Percentiles rank a stretch among this genome's conserved stretches.
Evolutionary conservation across 2,888 invertebrate species (phyloP).

Genomic region (Calephelis perditalis): DNA sequence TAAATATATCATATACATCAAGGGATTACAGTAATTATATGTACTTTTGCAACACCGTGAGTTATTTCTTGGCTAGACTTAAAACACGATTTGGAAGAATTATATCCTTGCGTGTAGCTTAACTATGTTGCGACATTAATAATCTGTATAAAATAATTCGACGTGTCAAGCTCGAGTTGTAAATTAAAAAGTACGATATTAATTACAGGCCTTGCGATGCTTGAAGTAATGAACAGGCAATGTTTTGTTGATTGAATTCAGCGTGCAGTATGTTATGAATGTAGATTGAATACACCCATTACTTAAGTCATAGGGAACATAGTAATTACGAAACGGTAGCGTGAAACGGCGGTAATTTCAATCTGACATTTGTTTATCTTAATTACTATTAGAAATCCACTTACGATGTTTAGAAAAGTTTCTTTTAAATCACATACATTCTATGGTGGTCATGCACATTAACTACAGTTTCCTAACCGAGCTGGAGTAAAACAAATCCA

Average conservation of each 20-base stretch:
- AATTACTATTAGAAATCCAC: no score
- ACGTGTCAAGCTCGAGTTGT: constrained; percentile 16
- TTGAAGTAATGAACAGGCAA: neutral
- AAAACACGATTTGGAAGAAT: constrained; percentile 28
- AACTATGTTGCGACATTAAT: constrained; percentile 21
- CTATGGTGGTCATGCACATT: no score
- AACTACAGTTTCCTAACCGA: no score
- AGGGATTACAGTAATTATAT: constrained; percentile 34
- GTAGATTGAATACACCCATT: no score
- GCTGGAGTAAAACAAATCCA: no score
- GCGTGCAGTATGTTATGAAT: neutral
- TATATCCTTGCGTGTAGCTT: constrained; percentile 26
- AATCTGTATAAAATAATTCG: constrained; percentile 26
- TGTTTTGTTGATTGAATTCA: constrained; percentile 8
- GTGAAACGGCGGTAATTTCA: no score
- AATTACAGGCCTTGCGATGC: neutral
- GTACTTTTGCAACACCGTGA: constrained; percentile 27
- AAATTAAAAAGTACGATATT: constrained; percentile 2
- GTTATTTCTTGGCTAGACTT: constrained; percentile 29
- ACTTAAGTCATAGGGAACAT: no score
- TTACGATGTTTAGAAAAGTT: no score
- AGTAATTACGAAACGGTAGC: no score
- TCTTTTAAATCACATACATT: no score
- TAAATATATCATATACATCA: constrained; percentile 33
- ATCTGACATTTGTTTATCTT: no score